Evolutionary conservation across 1,140 invertebrate species (phyloP).

Genomic region (Scaptomyza hsui): DNA sequence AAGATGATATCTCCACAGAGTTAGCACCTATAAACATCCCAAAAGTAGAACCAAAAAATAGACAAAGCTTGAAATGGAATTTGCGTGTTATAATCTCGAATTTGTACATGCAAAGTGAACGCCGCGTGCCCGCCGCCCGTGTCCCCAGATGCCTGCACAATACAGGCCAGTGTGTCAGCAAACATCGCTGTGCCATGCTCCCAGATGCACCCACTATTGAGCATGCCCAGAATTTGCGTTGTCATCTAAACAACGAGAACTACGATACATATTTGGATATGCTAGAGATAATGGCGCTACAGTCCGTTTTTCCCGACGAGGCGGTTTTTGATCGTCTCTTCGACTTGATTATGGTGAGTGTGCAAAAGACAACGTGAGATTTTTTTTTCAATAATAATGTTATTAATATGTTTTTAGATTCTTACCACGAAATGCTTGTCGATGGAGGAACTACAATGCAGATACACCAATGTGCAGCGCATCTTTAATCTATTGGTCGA

Average conservation of each 20-base stretch:
- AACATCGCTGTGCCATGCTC: conserved; percentile 54
- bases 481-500: conserved; percentile 57
- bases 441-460: conserved; percentile 36
- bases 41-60: not conserved
- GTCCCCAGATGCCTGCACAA: conserved; percentile 64
- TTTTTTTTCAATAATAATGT: not conserved
- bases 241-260: conserved; percentile 50
- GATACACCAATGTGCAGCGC: conserved; percentile 49
- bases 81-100: conserved; percentile 62
- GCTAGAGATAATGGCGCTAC: conserved; percentile 51
- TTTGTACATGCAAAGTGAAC: conserved; percentile 57
- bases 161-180: conserved; percentile 44
- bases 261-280: conserved; percentile 68
- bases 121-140: conserved; percentile 48
- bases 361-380: not conserved
- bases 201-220: conserved; percentile 58
- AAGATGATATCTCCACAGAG: conserved; percentile 17
- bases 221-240: conserved; percentile 41
- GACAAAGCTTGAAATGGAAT: conserved; percentile 47
- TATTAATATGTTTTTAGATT: conserved; percentile 29
- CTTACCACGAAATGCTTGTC: conserved; percentile 45
- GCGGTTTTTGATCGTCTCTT: conserved; percentile 49
- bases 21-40: not conserved
- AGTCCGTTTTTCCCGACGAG: conserved; percentile 60
- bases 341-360: conserved; percentile 59